Base-by-base conservation (phyloP, 2,888 invertebrate species). In the Lepidocyrtoides sp. region DNA sequence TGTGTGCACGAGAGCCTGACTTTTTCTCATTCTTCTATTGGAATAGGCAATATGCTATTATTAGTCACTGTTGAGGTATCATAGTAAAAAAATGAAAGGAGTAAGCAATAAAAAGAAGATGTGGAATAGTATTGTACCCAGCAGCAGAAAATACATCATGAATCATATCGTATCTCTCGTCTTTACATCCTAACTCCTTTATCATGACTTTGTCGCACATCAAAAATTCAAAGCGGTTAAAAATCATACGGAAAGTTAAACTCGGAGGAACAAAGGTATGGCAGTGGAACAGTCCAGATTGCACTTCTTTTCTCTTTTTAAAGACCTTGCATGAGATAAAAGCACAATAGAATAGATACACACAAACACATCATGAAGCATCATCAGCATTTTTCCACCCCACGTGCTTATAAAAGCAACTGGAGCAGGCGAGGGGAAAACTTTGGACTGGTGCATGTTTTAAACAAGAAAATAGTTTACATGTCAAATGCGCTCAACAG, bases 141-240 rank as follows among this genome's bases (percentile, higher is more conserved):
- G 66, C n/a, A 17, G 63, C 29, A 14, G 36, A 4, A 69, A 10
- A n/a, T n/a, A n/a, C n/a, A n/a, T n/a, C n/a, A n/a, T n/a, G n/a
- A n/a, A n/a, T n/a, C n/a, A n/a, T n/a, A n/a, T n/a, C 36, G n/a
- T 2, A 69, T 0, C 32, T 69, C n/a, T n/a, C 66, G n/a, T 32
- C 17, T 0, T 32, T 17, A 7, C 48, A 48, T 75, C 72, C 48
- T 48, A n/a, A 17, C 66, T 1, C 32, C n/a, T 69, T 69, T 32
- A 69, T 36, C 66, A 17, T 36, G 63, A 82, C 82, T 63, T 36
- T 82, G 36, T 60, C 81, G 20, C 60, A 41, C 41, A 63, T 82
- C 44, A 82, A 82, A 82, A 63, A 82, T 82, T 82, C 41, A 82
- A 36, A 23, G 20, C 48, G 48, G 20, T 77, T 77, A 77, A 77